These are phyloP conservation scores for Chromoteleia sp. DNA, from an alignment of 2,888 invertebrate species.

Conservation along the genomic window DNA sequence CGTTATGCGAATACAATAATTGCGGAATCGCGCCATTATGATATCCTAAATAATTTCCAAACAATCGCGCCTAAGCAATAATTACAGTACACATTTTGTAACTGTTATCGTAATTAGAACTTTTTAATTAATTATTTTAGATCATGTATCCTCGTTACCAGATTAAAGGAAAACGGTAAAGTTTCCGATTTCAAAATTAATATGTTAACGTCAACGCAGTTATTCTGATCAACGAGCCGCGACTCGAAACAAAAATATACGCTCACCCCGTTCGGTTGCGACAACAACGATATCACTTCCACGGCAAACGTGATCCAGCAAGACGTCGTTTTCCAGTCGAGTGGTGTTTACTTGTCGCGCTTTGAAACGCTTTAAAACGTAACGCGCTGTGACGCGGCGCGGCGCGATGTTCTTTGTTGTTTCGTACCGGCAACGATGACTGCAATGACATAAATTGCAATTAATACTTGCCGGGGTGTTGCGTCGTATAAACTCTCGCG, in stretches of 20 bases:
- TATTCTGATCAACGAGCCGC: constrained; percentile 23
- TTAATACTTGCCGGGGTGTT: constrained; percentile 75
- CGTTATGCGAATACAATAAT: constrained; percentile 42
- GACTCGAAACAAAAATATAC: constrained; percentile 19
- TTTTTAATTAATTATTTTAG: constrained; percentile 21
- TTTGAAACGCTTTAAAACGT: constrained; percentile 78
- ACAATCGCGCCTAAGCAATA: constrained; percentile 15
- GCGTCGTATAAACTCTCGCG: constrained; percentile 36
- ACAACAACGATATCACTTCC: constrained; percentile 48
- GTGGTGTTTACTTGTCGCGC: constrained; percentile 62
- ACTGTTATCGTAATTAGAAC: constrained; percentile 27
- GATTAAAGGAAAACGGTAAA: neutral
- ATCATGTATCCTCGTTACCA: neutral
- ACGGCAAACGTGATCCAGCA: constrained; percentile 40
- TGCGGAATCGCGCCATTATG: constrained; percentile 29
- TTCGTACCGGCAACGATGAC: constrained; percentile 74
- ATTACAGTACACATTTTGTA: constrained; percentile 35
- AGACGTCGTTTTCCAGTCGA: constrained; percentile 58
- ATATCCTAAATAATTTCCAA: constrained; percentile 29
- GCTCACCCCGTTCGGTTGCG: constrained; percentile 18
- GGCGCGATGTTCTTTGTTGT: constrained; percentile 78
- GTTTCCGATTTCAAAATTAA: constrained; percentile 27
- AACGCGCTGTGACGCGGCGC: constrained; percentile 74
- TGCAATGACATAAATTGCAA: constrained; percentile 82
- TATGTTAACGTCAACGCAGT: constrained; percentile 21